Percentiles rank a stretch among this genome's conserved stretches.
These are phyloP conservation scores for Luperina nickerlii DNA, from an alignment of 2,888 invertebrate genomes.

Conservation along the genomic window DNA sequence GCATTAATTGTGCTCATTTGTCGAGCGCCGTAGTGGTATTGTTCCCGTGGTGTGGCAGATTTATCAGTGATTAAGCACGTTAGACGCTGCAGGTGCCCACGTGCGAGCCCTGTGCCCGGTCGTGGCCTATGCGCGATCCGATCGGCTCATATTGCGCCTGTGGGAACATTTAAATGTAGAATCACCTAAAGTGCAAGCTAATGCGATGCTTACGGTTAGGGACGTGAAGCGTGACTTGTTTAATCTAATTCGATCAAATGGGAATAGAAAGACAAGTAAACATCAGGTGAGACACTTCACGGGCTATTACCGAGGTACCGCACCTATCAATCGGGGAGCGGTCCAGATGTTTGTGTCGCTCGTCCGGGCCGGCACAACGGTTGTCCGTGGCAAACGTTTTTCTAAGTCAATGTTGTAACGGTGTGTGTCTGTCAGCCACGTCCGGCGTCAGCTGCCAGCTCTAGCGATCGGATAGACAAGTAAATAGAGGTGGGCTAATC, in stretches of 20 bases:
- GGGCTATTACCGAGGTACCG: slow-evolving; percentile 72
- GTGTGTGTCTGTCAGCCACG: slow-evolving; percentile 87
- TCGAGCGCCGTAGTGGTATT: slow-evolving; percentile 80
- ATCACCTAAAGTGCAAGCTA: slow-evolving; percentile 58
- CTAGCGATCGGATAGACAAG: slow-evolving; percentile 85
- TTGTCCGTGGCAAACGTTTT: slow-evolving; percentile 87
- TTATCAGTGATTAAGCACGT: slow-evolving; percentile 84
- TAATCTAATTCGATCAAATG: slow-evolving; percentile 67
- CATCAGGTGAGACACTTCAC: slow-evolving; percentile 75
- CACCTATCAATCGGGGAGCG: slow-evolving; percentile 76
- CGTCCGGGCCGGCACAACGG: slow-evolving; percentile 76
- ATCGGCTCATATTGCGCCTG: slow-evolving; percentile 81
- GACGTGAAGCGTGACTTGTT: slow-evolving; percentile 66
- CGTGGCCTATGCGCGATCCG: slow-evolving; percentile 83
- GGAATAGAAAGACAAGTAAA: slow-evolving; percentile 69
- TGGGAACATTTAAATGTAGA: slow-evolving; percentile 75
- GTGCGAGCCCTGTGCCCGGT: slow-evolving; percentile 81
- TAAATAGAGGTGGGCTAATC: slow-evolving; percentile 89
- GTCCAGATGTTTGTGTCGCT: slow-evolving; percentile 78
- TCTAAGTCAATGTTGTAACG: slow-evolving; percentile 89
- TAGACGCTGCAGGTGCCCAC: slow-evolving; percentile 78
- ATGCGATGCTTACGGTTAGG: slow-evolving; percentile 59
- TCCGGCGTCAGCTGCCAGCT: slow-evolving; percentile 89
- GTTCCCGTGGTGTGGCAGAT: slow-evolving; percentile 78
- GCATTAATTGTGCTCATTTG: slow-evolving; percentile 84